Base-by-base conservation (phyloP, 2,113 vertebrate species). In the Apistogramma diplotaenia region DNA sequence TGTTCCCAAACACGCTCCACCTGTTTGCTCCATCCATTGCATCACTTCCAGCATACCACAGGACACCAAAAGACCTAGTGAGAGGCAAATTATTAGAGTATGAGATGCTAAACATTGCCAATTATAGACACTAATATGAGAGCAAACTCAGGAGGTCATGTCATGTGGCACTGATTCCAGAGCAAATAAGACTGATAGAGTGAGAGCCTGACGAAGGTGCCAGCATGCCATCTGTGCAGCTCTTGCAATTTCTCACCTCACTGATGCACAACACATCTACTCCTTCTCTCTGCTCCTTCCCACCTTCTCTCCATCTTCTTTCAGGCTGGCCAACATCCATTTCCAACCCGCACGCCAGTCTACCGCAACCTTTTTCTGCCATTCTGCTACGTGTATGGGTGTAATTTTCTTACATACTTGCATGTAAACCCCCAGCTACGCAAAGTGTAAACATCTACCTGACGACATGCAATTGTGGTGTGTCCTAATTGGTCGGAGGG, bases 221-320 rank as follows among this genome's bases (percentile, higher is more conserved):
- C 82, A 87, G 78, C 25, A 31, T 74, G 85, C 93, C 91, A 94
- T 94, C 93, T 94, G 91, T 86, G 84, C 85, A 56, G 79, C 90
- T 89, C 85, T 81, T 72, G 85, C 89, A 95, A 92, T 94, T 95
- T 92, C 83, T 94, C 93, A 93, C 89, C 91, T 91, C 91, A 93
- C 61, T 94, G 91, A 93, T 92, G 92, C 92, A 90, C 83, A 73
- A 80, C 83, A 81, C 83, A 78, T 89, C 76, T 65, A 85, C 84
- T 85, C 60, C 79, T 85, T 82, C 35, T 46, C 71, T 56, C 56
- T 65, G 72, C 81, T 53, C 72, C 74, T 74, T 71, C 29, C 78
- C 54, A 89, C 71, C 65, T 85, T 87, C 82, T 70, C 61, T 77
- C 78, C 25, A 73, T 82, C 88, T 87, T 71, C 51, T 73, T 35